phyloP scores from a whole-genome alignment of 2,888 invertebrate species.

The Cheilosia soror region DNA sequence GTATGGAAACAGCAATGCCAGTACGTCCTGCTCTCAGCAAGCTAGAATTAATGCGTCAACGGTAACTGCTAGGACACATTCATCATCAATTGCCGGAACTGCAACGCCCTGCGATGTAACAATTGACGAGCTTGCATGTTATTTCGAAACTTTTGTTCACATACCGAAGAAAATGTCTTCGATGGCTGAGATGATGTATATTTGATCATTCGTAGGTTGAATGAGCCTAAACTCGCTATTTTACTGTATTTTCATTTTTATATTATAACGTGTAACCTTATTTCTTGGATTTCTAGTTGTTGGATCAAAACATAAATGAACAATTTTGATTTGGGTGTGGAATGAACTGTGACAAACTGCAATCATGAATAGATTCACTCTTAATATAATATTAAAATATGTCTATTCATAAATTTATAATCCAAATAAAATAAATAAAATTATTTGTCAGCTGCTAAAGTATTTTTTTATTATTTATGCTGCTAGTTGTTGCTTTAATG shows the following conservation, averaged over 20 bases:
- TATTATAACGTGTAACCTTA: slow-evolving; percentile 42
- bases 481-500: too few species aligned
- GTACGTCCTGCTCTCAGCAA: slow-evolving; percentile 90
- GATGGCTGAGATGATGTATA: slow-evolving; percentile 99
- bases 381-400: slow-evolving; percentile 35
- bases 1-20: slow-evolving; percentile 55
- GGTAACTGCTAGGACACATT: slow-evolving; percentile 81
- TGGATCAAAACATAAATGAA: slow-evolving; percentile 27
- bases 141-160: slow-evolving; percentile 97
- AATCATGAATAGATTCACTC: slow-evolving; percentile 34
- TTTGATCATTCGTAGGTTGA: slow-evolving; percentile 85
- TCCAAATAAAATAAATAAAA: slow-evolving; percentile 39
- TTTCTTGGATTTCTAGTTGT: slow-evolving; percentile 37
- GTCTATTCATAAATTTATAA: slow-evolving; percentile 52
- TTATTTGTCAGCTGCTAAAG: slow-evolving; percentile 1
- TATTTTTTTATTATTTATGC: not conserved
- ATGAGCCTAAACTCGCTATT: slow-evolving; percentile 33
- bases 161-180: slow-evolving; percentile 99
- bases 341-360: slow-evolving; percentile 51
- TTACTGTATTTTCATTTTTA: slow-evolving; percentile 41
- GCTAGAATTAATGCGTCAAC: slow-evolving; percentile 86
- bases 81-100: slow-evolving; percentile 40
- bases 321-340: slow-evolving; percentile 28
- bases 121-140: slow-evolving; percentile 97
- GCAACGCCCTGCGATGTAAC: slow-evolving; percentile 90